A percentile compares a stretch with the other conserved stretches of the same genome.
Evolutionary conservation across 2,888 invertebrate species (phyloP).

Genomic region (Odontothrips loti): DNA sequence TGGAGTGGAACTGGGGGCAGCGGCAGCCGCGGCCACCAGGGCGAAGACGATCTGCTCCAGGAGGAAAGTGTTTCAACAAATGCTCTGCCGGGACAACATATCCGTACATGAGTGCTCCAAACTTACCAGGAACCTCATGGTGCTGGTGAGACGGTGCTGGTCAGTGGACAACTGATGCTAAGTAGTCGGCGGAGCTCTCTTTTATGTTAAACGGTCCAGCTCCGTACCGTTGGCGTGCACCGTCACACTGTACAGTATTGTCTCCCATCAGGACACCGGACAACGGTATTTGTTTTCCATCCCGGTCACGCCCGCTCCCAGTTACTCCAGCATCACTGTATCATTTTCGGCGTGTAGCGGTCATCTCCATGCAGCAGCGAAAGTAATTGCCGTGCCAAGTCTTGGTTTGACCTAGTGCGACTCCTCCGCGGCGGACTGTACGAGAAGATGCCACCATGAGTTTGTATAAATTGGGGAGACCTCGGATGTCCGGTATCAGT

Average conservation of each 20-base stretch:
- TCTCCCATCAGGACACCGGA: no score
- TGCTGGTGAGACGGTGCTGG: background rate
- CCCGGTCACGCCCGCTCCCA: no score
- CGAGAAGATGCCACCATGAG: background rate
- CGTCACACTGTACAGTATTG: no score
- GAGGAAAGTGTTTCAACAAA: background rate
- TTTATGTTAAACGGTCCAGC: background rate
- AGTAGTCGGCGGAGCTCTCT: background rate
- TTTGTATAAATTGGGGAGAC: background rate
- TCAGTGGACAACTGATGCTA: background rate
- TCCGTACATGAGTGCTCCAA: background rate
- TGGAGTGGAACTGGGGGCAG: background rate
- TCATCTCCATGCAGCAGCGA: no score
- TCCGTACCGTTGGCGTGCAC: no score
- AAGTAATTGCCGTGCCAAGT: no score
- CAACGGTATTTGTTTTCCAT: no score
- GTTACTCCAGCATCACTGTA: no score
- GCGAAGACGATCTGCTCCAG: background rate
- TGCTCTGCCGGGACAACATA: background rate
- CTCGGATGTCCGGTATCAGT: background rate
- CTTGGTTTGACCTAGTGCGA: no score
- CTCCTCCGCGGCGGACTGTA: no score
- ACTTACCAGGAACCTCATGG: conserved; percentile 1
- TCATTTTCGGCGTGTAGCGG: no score
- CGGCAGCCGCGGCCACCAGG: background rate